Evolutionary conservation across 2,888 invertebrate species (phyloP), one percentile per base, ranked within the genome.

Genomic region (Dynastes grantii): DNA sequence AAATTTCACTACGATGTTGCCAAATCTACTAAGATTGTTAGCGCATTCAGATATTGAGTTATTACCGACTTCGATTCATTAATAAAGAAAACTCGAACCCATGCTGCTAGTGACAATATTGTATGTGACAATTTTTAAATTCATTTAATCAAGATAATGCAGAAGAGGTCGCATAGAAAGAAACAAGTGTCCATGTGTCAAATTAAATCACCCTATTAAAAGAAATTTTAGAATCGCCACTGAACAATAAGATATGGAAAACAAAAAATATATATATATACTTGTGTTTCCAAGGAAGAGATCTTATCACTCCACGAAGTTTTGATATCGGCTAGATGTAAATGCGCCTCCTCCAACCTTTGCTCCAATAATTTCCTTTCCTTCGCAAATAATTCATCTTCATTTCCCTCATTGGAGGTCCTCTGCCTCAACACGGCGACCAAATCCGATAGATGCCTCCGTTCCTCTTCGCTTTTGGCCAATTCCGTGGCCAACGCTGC

Each of bases 281-380:
- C 95, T 92, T 97, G 97, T n/a, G 96, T 96, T 87, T 97, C 97
- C 58, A 97, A 89, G 0, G 95, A 93, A 16, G 96, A 93, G 84
- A 97, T 97, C 88, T 97, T 96, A 13, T 95, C 95, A 85, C 96
- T 97, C 97, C 97, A 97, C 0, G 95, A 95, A 0, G 95, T 95
- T 87, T 97, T 97, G 82, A 97, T 96, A 85, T 97, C 96, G 0
- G 95, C 94, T 49, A 97, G 89, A 87, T 97, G 97, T 85, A 96
- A 91, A 86, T 96, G 94, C 0, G 96, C 93, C 86, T 97, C 97
- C 84, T 96, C 95, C 78, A 97, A 88, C 84, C 95, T 93, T 80
- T 95, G 92, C 81, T 95, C 94, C 45, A 97, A 89, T 32, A 95
- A 87, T 81, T 92, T 92, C 75, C 93, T 89, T 84, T 94, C 94